A percentile compares a stretch with the other conserved stretches of the same genome.
Evolutionary conservation across 1,140 invertebrate species (phyloP).

Genomic region (Caligus rogercresseyi): DNA sequence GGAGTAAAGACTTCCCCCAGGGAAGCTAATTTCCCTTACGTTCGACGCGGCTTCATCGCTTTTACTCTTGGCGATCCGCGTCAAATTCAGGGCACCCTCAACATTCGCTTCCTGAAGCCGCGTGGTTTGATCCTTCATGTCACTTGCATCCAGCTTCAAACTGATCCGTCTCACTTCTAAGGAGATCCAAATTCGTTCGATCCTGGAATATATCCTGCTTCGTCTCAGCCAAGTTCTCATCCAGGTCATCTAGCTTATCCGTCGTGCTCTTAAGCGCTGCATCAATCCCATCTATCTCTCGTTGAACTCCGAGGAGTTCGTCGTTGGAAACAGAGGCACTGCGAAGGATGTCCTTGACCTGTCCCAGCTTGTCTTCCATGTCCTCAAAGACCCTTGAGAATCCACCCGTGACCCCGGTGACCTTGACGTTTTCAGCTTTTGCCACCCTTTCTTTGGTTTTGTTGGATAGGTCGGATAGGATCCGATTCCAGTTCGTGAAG

Average conservation of each 20-base stretch:
- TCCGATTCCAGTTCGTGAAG: conserved; percentile 93
- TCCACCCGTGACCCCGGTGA: conserved; percentile 76
- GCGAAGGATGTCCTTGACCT: conserved; percentile 54
- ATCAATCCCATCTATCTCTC: conserved; percentile 31
- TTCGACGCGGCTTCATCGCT: conserved; percentile 46
- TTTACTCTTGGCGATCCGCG: conserved; percentile 51
- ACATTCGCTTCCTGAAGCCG: conserved; percentile 82
- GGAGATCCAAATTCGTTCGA: conserved; percentile 51
- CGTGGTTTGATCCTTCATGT: conserved; percentile 66
- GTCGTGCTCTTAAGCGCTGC: conserved; percentile 31
- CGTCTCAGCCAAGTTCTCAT: conserved; percentile 48
- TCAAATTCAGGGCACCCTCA: conserved; percentile 76
- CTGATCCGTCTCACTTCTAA: conserved; percentile 48
- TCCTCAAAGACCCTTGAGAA: conserved; percentile 81
- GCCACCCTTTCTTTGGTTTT: conserved; percentile 41
- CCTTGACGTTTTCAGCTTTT: conserved; percentile 72
- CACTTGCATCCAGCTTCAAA: conserved; percentile 50
- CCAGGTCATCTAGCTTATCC: conserved; percentile 40
- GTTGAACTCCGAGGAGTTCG: conserved; percentile 46
- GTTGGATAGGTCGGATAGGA: conserved; percentile 47
- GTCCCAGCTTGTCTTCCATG: conserved; percentile 63
- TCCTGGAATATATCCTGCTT: conserved; percentile 56
- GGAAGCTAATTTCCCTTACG: conserved; percentile 29
- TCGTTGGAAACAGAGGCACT: conserved; percentile 50
- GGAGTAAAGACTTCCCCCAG: conserved; percentile 37